Evolutionary conservation across 2,888 invertebrate species (phyloP), one percentile per base, ranked within the genome.

Genomic region (Hofmannophila pseudospretella): DNA sequence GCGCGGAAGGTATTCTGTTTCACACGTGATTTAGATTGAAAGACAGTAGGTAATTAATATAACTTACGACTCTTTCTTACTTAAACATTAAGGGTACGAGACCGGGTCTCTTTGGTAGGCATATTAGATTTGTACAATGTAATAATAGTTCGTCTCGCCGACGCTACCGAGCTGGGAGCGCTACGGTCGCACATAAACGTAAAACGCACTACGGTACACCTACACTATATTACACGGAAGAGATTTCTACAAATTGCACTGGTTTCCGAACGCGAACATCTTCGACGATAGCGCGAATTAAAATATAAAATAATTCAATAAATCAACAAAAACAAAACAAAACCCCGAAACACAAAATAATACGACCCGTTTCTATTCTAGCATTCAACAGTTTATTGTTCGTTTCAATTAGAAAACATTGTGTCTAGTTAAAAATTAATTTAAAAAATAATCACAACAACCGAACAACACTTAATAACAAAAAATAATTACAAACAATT

Each of bases 31-130:
- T 78, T 74, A 70, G 70, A 70, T 63, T 55, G 56, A 54, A 37
- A 46, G 57, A 59, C 69, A 75, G 70, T 70, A 63, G 74, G 27
- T 73, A 67, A 73, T 77, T 74, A 73, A 68, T 78, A 67, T 74
- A 80, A 81, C 76, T 80, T 81, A 81, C 76, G 74, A 80, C 77
- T 78, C 75, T 76, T 76, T 75, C 67, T 70, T 76, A 82, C 84
- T 85, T 85, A 85, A 75, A 41, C 71, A 78, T 80, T 82, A 82
- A 78, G 77, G 79, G 85, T 87, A 87, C 82, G 88, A 88, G 88
- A 88, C 88, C 87, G 86, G 72, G 87, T 87, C 87, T 88, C 88
- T 88, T 88, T 88, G 88, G 88, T 88, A 88, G 87, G 84, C 81
- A 81, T 87, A 80, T 74, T 73, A 70, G 71, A 82, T 88, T 88